Evolutionary conservation across 2,888 invertebrate genomes (phyloP).

Genomic region (Iselma pallidipennis): DNA sequence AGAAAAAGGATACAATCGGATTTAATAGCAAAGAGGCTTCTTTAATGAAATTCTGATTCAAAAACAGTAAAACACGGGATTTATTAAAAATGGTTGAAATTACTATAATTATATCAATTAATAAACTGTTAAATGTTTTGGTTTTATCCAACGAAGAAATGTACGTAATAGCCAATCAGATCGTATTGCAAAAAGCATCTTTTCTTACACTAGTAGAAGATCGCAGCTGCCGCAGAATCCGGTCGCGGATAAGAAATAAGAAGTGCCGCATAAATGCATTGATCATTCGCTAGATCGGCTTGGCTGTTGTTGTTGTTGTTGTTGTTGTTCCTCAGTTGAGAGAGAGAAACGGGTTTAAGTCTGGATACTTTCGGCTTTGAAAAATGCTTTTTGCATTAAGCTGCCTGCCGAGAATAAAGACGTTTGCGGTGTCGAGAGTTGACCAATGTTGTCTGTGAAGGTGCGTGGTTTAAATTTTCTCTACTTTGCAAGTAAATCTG

Average conservation of each 20-base stretch:
- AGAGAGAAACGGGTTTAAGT: slow-evolving; percentile 51
- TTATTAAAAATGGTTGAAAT: too few species aligned
- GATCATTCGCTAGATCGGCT: slow-evolving; percentile 45
- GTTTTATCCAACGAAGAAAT: too few species aligned
- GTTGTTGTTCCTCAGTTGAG: slow-evolving; percentile 34
- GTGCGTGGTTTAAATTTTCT: slow-evolving; percentile 51
- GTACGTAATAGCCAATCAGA: slow-evolving; percentile 35
- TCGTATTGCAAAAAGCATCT: slow-evolving; percentile 36
- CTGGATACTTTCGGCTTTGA: slow-evolving; percentile 48
- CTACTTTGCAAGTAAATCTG: slow-evolving; percentile 46
- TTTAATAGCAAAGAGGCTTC: neutral
- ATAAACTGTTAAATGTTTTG: too few species aligned
- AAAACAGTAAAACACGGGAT: slow-evolving; percentile 37
- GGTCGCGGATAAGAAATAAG: slow-evolving; percentile 51
- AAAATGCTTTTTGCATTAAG: slow-evolving; percentile 51
- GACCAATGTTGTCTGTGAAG: slow-evolving; percentile 45
- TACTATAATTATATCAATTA: too few species aligned
- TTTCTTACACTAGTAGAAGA: slow-evolving; percentile 35
- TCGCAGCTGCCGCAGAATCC: slow-evolving; percentile 49
- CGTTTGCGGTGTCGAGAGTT: slow-evolving; percentile 49
- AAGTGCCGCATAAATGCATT: slow-evolving; percentile 55
- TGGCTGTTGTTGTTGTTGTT: slow-evolving; percentile 28
- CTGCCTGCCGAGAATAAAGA: slow-evolving; percentile 53
- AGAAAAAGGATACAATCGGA: slow-evolving; percentile 5
- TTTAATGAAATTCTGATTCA: slow-evolving; percentile 38